Conservation (phyloP, 2,113 vertebrate genomes). For the Cryptotis parvus region DNA sequence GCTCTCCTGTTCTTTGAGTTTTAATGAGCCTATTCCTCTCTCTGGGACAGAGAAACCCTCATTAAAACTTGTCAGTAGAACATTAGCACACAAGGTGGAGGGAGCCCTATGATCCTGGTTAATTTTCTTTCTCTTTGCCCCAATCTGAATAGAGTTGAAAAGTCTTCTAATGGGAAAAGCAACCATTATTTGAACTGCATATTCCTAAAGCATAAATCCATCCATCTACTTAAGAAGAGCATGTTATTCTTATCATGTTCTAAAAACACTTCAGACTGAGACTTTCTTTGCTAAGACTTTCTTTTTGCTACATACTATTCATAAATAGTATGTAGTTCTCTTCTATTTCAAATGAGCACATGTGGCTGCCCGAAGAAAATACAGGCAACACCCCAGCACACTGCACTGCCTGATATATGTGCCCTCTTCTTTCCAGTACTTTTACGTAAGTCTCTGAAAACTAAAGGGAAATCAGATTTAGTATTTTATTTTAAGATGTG, state of each 20-base stretch:
- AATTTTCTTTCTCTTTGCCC: conserved; percentile 57
- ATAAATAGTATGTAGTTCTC: conserved; percentile 21
- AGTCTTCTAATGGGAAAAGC: conserved; percentile 63
- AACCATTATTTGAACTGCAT: conserved; percentile 53
- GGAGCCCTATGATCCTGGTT: conserved; percentile 64
- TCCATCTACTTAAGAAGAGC: conserved; percentile 57
- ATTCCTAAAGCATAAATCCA: conserved; percentile 53
- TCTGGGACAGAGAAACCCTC: conserved; percentile 71
- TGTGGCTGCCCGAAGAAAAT: background rate
- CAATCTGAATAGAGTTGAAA: conserved; percentile 67
- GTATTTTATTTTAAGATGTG: background rate
- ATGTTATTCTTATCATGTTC: background rate
- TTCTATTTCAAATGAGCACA: background rate
- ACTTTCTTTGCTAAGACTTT: conserved; percentile 26
- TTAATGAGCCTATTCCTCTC: conserved; percentile 75
- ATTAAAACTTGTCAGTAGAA: conserved; percentile 78
- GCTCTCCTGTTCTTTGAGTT: conserved; percentile 66
- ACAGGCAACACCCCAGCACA: background rate
- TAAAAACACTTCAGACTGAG: conserved; percentile 48
- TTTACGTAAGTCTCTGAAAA: background rate
- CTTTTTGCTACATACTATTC: conserved; percentile 48
- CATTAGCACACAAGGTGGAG: conserved; percentile 74
- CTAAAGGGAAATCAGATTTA: background rate
- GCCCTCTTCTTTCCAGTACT: background rate
- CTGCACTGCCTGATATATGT: background rate